These are phyloP conservation scores for Tamias sibiricus DNA, from an alignment of 2,113 vertebrate genomes.

Conservation along the genomic window DNA sequence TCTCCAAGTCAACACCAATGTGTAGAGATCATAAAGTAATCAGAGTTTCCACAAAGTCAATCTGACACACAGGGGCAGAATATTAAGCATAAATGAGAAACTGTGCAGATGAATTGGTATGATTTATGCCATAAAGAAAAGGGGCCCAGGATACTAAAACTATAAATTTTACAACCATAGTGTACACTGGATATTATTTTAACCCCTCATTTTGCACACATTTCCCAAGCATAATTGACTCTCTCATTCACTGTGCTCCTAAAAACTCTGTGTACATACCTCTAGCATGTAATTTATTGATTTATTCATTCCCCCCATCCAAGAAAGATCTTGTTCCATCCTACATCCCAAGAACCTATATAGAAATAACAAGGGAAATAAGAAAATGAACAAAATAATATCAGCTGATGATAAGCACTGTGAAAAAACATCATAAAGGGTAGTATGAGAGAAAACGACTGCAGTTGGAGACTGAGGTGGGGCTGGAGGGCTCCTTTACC, in stretches of 20 bases:
- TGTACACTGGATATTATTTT: not conserved
- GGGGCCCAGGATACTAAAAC: not conserved
- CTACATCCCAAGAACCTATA: not conserved
- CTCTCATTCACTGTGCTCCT: not conserved
- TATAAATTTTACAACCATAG: not conserved
- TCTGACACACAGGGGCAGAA: not conserved
- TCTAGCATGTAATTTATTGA: not conserved
- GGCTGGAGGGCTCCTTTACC: not conserved
- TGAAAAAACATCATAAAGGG: not conserved
- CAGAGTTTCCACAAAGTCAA: not conserved
- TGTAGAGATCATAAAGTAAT: not conserved
- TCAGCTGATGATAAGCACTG: not conserved
- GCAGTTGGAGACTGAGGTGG: not conserved
- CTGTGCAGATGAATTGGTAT: not conserved
- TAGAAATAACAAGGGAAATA: not conserved
- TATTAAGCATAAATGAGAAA: not conserved
- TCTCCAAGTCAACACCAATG: not conserved
- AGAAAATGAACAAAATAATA: not conserved
- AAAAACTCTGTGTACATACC: not conserved
- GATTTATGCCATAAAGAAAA: not conserved
- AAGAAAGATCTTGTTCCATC: not conserved
- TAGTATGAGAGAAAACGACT: not conserved
- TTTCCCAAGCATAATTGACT: not conserved
- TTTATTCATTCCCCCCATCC: not conserved
- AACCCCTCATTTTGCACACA: not conserved